Percentiles rank a stretch among this genome's conserved stretches.
These are phyloP conservation scores for Pseudotriccus pelzelni DNA, from an alignment of 2,797 vertebrate species.

Conservation along the genomic window DNA sequence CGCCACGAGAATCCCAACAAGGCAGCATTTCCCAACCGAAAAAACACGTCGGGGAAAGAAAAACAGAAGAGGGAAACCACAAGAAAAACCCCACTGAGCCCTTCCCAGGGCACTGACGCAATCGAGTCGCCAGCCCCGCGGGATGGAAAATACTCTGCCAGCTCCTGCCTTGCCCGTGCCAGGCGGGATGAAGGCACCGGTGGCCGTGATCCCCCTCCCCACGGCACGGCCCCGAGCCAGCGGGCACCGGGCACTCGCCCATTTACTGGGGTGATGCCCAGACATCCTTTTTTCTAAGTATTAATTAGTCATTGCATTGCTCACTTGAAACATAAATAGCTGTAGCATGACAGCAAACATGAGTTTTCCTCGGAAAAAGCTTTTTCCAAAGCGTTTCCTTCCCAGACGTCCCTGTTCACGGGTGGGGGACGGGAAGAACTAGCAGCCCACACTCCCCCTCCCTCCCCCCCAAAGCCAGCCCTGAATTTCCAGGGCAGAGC, in stretches of 20 bases:
- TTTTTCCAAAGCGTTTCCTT: not conserved
- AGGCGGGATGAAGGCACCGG: not conserved
- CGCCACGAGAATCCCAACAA: not conserved
- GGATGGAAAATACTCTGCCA: not conserved
- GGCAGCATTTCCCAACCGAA: not conserved
- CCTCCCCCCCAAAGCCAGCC: not conserved
- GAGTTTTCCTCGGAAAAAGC: constrained; percentile 15
- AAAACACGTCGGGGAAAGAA: not conserved
- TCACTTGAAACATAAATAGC: constrained; percentile 45
- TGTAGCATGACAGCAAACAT: not conserved
- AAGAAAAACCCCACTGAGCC: constrained; percentile 53
- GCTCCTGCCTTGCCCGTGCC: not conserved
- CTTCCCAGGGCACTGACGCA: constrained; percentile 42
- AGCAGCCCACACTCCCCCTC: not conserved
- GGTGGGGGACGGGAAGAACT: not conserved
- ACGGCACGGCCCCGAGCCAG: not conserved
- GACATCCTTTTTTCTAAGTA: not conserved
- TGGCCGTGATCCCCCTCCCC: not conserved
- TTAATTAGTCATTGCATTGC: constrained; percentile 36
- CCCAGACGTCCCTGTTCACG: not conserved
- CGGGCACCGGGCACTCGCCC: not conserved
- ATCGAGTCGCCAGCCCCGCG: not conserved
- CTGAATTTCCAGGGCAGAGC: not conserved
- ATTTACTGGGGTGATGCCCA: not conserved
- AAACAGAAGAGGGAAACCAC: constrained; percentile 46